phyloP scores from a whole-genome alignment of 2,113 vertebrate species.

The Eurypyga helias region DNA sequence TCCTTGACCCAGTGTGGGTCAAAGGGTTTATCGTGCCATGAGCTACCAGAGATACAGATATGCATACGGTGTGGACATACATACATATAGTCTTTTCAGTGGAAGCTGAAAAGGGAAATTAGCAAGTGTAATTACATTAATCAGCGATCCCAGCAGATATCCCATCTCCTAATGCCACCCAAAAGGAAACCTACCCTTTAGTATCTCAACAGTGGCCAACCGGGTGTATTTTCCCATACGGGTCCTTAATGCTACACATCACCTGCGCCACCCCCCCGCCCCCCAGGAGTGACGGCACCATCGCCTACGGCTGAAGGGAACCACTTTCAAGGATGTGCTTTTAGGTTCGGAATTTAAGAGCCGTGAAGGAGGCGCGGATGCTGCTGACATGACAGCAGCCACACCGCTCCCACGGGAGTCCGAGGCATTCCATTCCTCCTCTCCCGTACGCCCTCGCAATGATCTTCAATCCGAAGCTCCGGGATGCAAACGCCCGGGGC shows the following conservation, averaged over 20 bases:
- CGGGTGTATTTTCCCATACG: not conserved
- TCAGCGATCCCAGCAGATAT: not conserved
- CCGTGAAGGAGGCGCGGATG: not conserved
- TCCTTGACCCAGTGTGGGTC: accelerated
- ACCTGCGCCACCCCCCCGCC: accelerated
- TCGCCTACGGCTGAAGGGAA: not conserved
- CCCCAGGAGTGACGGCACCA: accelerated
- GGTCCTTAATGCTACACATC: accelerated
- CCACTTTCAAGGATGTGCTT: accelerated
- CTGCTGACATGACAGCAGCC: not conserved
- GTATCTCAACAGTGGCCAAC: accelerated
- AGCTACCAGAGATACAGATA: not conserved
- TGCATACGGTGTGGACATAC: too few relatives aligned
- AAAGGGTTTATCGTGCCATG: not conserved
- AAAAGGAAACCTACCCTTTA: not conserved
- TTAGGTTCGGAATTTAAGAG: not conserved
- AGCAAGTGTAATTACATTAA: not conserved
- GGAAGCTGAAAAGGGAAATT: not conserved
- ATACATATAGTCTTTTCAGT: not conserved
- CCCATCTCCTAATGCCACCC: not conserved
- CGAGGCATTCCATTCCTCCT: not conserved
- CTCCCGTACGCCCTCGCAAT: not conserved
- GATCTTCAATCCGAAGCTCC: not conserved
- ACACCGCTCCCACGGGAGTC: not conserved
- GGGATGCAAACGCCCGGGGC: accelerated